A percentile compares a stretch with the other conserved stretches of the same genome.
These are phyloP conservation scores for Neocrepidodera transversa DNA, from an alignment of 2,888 invertebrate species.

Conservation along the genomic window DNA sequence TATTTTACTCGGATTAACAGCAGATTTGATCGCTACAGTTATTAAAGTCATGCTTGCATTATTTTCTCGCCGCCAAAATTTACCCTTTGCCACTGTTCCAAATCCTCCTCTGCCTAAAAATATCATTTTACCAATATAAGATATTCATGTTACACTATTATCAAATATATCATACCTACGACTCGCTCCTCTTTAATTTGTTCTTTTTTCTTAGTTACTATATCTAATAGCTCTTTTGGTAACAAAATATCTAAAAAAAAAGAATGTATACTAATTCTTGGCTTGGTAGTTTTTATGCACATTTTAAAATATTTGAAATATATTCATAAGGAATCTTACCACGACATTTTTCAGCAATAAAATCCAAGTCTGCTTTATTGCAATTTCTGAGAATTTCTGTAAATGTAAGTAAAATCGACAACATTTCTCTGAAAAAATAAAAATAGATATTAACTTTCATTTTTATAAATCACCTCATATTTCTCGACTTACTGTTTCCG, in stretches of 20 bases:
- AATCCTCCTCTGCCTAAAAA: conserved; percentile 17
- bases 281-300: too few relatives aligned
- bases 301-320: too few relatives aligned
- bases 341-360: not conserved
- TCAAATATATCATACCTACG: not conserved
- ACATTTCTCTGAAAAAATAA: not conserved
- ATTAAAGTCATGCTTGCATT: not conserved
- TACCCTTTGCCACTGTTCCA: conserved; percentile 16
- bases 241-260: conserved; percentile 5
- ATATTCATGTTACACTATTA: too few relatives aligned
- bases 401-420: not conserved
- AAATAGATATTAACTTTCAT: not conserved
- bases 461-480: too few relatives aligned
- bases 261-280: too few relatives aligned
- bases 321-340: too few relatives aligned
- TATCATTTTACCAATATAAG: too few relatives aligned
- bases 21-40: conserved; percentile 18
- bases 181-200: not conserved
- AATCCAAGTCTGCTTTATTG: not conserved
- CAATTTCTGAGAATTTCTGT: not conserved
- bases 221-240: conserved; percentile 4
- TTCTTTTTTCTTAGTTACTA: not conserved
- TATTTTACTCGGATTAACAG: not conserved
- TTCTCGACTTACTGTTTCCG: too few relatives aligned
- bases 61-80: too few relatives aligned